A percentile compares a stretch with the other conserved stretches of the same genome.
These are phyloP conservation scores for Oreonectes daqikongensis DNA, from an alignment of 2,797 vertebrate species.

Conservation along the genomic window DNA sequence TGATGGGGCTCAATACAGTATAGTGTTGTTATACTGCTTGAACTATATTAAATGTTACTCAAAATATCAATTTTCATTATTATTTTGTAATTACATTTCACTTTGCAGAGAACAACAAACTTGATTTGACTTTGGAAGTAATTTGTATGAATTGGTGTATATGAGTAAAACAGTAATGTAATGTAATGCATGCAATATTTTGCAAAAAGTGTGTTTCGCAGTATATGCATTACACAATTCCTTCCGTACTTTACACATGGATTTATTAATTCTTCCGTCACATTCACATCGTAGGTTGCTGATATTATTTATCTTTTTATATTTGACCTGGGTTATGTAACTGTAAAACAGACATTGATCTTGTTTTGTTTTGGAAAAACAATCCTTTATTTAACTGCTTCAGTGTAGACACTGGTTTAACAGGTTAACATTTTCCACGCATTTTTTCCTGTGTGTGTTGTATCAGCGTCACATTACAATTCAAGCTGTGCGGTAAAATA, in stretches of 20 bases:
- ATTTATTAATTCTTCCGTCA: background rate
- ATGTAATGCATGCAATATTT: background rate
- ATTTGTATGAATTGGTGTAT: background rate
- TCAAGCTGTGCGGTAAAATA: background rate
- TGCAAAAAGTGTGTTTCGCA: background rate
- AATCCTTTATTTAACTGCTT: background rate
- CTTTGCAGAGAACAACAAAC: too few relatives aligned
- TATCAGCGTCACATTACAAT: background rate
- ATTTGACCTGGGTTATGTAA: background rate
- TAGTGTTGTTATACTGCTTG: too few relatives aligned
- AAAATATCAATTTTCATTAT: too few relatives aligned
- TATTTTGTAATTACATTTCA: too few relatives aligned
- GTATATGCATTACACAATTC: background rate
- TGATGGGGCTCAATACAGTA: too few relatives aligned
- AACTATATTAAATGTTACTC: too few relatives aligned
- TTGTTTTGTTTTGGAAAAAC: slow-evolving; percentile 8
- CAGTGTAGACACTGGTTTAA: background rate
- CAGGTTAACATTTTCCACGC: background rate
- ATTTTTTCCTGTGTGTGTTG: background rate
- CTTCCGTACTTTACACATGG: background rate
- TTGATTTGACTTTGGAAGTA: background rate
- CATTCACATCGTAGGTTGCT: background rate
- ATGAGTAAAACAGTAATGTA: background rate
- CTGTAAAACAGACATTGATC: background rate
- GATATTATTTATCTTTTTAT: background rate